Evolutionary conservation across 1,140 invertebrate species (phyloP).

Genomic region (Musca vetustissima): DNA sequence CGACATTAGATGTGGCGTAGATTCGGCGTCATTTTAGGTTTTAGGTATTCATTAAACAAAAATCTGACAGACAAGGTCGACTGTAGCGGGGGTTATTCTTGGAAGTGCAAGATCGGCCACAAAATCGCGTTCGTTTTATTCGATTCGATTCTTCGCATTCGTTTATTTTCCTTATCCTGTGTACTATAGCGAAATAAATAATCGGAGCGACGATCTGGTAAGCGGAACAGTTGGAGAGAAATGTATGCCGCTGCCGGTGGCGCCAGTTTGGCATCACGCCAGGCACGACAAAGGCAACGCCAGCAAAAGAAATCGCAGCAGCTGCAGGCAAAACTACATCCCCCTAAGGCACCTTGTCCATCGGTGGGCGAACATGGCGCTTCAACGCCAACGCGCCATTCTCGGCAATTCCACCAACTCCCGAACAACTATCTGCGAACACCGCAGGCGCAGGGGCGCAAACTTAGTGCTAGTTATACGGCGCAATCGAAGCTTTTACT

Average conservation of each 20-base stretch:
- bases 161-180: too few relatives aligned
- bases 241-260: conserved; percentile 77
- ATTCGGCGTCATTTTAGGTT: too few relatives aligned
- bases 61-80: too few relatives aligned
- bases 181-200: too few relatives aligned
- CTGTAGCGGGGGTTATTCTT: too few relatives aligned
- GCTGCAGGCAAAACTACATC: conserved; percentile 56
- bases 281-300: conserved; percentile 61
- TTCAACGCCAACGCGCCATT: conserved; percentile 53
- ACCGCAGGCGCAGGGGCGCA: conserved; percentile 47
- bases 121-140: too few relatives aligned
- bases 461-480: conserved; percentile 53
- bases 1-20: too few relatives aligned
- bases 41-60: too few relatives aligned
- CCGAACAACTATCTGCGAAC: conserved; percentile 55
- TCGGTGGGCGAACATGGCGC: conserved; percentile 48
- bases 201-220: too few relatives aligned
- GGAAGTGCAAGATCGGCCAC: too few relatives aligned
- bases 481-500: conserved; percentile 53
- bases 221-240: not conserved
- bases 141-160: too few relatives aligned
- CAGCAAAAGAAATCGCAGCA: conserved; percentile 57
- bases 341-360: conserved; percentile 53
- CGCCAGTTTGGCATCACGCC: conserved; percentile 70
- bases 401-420: conserved; percentile 61